Evolutionary conservation across 2,797 vertebrate species (phyloP).

Genomic region (Knipowitschia caucasica): DNA sequence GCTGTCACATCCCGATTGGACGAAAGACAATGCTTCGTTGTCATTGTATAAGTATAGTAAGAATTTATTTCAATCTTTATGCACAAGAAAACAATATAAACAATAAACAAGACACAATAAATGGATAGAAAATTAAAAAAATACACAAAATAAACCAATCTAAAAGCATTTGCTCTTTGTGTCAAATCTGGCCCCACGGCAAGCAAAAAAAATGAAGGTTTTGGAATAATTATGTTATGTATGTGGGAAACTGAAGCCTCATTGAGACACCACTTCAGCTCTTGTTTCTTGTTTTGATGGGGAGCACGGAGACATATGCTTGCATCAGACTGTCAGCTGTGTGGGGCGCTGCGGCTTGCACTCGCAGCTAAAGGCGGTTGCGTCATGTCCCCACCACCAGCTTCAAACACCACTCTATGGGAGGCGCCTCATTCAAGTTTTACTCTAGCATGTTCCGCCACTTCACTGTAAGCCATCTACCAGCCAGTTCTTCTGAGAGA

Average conservation of each 20-base stretch:
- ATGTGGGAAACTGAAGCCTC: conserved; percentile 20
- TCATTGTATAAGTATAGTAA: no score
- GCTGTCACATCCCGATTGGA: no score
- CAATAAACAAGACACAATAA: no score
- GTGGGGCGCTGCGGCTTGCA: conserved; percentile 31
- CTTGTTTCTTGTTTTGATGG: conserved; percentile 17
- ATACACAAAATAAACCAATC: no score
- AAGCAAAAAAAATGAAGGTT: conserved; percentile 24
- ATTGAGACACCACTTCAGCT: conserved; percentile 40
- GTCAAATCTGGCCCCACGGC: background rate
- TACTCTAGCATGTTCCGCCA: background rate
- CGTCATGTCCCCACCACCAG: conserved; percentile 36
- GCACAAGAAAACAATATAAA: no score
- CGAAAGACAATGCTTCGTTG: no score
- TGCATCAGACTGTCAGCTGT: conserved; percentile 47
- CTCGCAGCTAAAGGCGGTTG: conserved; percentile 32
- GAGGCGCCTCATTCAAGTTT: background rate
- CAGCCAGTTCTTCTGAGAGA: conserved; percentile 1
- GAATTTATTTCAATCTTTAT: no score
- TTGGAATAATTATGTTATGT: conserved; percentile 30
- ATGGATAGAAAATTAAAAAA: no score
- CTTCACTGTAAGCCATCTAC: conserved; percentile 3
- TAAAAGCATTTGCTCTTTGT: background rate
- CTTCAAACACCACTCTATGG: conserved; percentile 12
- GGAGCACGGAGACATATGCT: conserved; percentile 17